phyloP scores from a whole-genome alignment of 1,140 invertebrate species.

The Danaus melanippus region DNA sequence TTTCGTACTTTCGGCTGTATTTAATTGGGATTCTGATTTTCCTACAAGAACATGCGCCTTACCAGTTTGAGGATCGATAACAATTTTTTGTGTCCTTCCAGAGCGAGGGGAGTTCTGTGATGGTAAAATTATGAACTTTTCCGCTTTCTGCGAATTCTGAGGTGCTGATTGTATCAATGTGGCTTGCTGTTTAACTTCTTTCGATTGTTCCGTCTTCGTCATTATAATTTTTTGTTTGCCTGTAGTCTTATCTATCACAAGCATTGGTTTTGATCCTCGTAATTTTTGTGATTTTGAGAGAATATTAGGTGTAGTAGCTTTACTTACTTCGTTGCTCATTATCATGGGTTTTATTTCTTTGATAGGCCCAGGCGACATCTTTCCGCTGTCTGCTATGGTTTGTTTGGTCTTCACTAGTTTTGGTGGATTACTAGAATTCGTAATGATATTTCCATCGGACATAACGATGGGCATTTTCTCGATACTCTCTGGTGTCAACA shows the following conservation, averaged over 20 bases:
- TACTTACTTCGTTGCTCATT: conserved; percentile 46
- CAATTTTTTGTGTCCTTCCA: conserved; percentile 57
- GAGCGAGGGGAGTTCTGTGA: conserved; percentile 54
- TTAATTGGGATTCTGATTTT: conserved; percentile 32
- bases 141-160: conserved; percentile 58
- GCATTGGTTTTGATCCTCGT: conserved; percentile 56
- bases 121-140: conserved; percentile 77
- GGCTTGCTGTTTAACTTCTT: conserved; percentile 47
- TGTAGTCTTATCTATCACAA: conserved; percentile 63
- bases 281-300: conserved; percentile 66
- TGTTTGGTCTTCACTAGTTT: conserved; percentile 53
- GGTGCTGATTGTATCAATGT: conserved; percentile 38
- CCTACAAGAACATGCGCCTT: conserved; percentile 58
- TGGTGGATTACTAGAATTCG: conserved; percentile 35
- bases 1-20: conserved; percentile 41
- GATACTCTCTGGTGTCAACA: conserved; percentile 72
- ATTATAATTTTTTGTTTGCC: conserved; percentile 66
- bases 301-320: conserved; percentile 65
- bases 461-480: conserved; percentile 79
- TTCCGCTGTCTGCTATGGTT: conserved; percentile 40
- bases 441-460: conserved; percentile 70
- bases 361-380: conserved; percentile 28
- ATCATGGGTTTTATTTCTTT: conserved; percentile 59
- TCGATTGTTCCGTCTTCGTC: conserved; percentile 46
- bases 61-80: conserved; percentile 62